Percentiles rank a stretch among this genome's conserved stretches.
phyloP scores from a whole-genome alignment of 2,797 vertebrate genomes.

The Pagetopsis macropterus region DNA sequence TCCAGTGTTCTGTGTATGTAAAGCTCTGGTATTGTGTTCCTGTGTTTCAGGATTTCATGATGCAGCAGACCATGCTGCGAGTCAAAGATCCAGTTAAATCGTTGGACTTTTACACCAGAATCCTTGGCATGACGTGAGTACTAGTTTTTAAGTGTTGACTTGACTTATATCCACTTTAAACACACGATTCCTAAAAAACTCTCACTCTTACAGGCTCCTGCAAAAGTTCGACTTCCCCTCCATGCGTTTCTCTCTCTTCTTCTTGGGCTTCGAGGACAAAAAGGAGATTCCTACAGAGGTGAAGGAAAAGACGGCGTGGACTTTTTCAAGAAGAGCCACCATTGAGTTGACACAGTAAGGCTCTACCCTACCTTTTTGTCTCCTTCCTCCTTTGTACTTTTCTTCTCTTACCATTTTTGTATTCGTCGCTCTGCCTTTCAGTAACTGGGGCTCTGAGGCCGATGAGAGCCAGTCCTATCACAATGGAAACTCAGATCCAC shows the following conservation, averaged over 20 bases:
- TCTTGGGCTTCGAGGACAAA: slow-evolving; percentile 96
- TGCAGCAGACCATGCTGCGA: slow-evolving; percentile 98
- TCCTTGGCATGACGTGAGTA: slow-evolving; percentile 98
- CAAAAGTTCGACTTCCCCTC: slow-evolving; percentile 96
- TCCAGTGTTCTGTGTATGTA: background rate
- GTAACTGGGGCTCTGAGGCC: slow-evolving; percentile 97
- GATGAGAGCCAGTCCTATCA: slow-evolving; percentile 92
- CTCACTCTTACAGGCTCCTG: slow-evolving; percentile 84
- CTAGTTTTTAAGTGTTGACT: accelerated
- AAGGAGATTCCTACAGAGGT: slow-evolving; percentile 91
- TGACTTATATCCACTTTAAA: accelerated
- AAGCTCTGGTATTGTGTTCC: slow-evolving; percentile 9
- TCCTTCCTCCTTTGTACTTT: background rate
- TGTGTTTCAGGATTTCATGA: slow-evolving; percentile 90
- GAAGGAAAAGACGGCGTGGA: slow-evolving; percentile 89
- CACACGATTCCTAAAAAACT: background rate
- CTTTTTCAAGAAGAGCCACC: slow-evolving; percentile 93
- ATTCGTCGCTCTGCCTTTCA: slow-evolving; percentile 60
- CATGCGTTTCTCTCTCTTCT: slow-evolving; percentile 97
- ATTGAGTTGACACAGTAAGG: slow-evolving; percentile 95
- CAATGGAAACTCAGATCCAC: slow-evolving; percentile 95
- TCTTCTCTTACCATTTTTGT: background rate
- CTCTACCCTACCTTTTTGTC: too few species aligned
- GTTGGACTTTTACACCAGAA: slow-evolving; percentile 94
- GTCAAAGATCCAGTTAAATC: slow-evolving; percentile 97